Base-by-base conservation (phyloP, 2,888 invertebrate species). In the Macrosiphum euphorbiae region DNA sequence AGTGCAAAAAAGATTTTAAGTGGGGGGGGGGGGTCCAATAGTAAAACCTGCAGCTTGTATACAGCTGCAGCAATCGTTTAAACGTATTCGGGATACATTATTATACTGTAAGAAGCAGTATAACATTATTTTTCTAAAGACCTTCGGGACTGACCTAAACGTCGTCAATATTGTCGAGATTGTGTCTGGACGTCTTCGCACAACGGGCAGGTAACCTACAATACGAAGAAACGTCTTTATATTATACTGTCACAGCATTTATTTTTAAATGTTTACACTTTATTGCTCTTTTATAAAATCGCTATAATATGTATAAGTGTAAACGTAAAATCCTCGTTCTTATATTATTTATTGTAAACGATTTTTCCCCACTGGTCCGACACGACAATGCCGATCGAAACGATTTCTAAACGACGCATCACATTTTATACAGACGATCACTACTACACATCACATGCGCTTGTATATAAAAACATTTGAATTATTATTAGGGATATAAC, bases 341-440 rank as follows among this genome's bases (percentile, higher is more conserved):
- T 41, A 0, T 55, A 41, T 91, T 91, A 84, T 85, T 58, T 90
- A 50, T 90, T 47, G 44, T 61, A 67, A 61, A 61, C 58, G 35
- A 47, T 85, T 28, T 44, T 44, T 41, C 41, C 24, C 85, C 41
- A 52, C 24, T 47, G 86, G 35, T 92, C 91, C 91, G 35, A 50
- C 87, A 50, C 87, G 87, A 92, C 61, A 91, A 91, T 87, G 35
- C 78, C 78, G 35, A 35, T 50, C 61, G 87, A 67, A 67, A 50
- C 50, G 26, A 87, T 87, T 87, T 67, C 86, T 67, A 92, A 92
- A 61, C 87, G 87, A 61, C 61, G 28, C 92, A 44, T 47, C 58
- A 4, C 7, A 78, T 41, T 52, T 16, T 47, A 47, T 91, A 55
- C 20, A 58, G 78, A 78, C 20, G 35, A 78, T 78, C 78, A 78